Evolutionary conservation across 2,113 vertebrate genomes (phyloP).

Genomic region (Machaerirhynchus nigripectus): DNA sequence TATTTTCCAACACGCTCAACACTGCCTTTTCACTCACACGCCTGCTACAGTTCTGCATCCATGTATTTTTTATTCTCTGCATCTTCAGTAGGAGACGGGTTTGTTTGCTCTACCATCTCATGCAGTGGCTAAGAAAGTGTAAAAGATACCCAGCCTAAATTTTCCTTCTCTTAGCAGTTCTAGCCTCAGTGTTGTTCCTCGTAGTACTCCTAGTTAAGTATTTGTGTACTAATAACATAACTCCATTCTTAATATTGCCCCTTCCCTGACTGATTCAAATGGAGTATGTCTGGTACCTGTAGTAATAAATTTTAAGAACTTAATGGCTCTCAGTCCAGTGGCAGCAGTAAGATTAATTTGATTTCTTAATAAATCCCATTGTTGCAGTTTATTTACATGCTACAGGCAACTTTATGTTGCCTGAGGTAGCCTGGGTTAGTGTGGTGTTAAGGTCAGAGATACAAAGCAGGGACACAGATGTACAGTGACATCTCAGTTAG

Average conservation of each 20-base stretch:
- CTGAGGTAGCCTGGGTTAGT: not conserved
- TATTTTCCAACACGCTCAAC: not conserved
- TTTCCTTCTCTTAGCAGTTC: not conserved
- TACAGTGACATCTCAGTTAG: not conserved
- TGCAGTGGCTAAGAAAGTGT: not conserved
- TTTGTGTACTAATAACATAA: not conserved
- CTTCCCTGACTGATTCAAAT: not conserved
- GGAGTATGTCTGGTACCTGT: not conserved
- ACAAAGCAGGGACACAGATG: not conserved
- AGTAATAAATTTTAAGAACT: not conserved
- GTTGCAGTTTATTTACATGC: not conserved
- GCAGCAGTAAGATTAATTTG: not conserved
- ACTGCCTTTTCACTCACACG: not conserved
- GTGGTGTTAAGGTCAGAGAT: not conserved
- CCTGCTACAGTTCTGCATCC: not conserved
- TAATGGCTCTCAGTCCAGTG: not conserved
- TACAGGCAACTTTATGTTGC: not conserved
- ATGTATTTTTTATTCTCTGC: not conserved
- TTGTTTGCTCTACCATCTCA: not conserved
- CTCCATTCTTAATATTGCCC: not conserved
- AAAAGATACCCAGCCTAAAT: not conserved
- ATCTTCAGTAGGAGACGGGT: not conserved
- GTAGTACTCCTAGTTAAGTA: not conserved
- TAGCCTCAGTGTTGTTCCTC: not conserved
- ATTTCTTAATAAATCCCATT: not conserved